Evolutionary conservation across 2,797 vertebrate species (phyloP).

Genomic region (Lateolabrax maculatus): DNA sequence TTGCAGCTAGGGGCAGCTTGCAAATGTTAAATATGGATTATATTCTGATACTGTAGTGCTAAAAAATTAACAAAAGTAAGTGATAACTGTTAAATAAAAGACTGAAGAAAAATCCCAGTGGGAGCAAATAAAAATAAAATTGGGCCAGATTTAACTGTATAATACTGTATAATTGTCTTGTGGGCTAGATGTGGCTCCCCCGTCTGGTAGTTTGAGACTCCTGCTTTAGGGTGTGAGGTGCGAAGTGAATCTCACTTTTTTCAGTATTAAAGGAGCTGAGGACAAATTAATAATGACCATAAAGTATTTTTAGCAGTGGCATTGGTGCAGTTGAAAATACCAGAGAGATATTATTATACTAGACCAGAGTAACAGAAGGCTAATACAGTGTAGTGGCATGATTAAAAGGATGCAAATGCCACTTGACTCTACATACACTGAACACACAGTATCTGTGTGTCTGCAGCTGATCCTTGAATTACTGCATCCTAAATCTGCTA

Average conservation of each 20-base stretch:
- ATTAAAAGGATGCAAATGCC: not conserved
- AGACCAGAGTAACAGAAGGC: not conserved
- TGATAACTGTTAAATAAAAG: not conserved
- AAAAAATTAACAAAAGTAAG: not conserved
- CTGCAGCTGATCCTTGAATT: constrained; percentile 1
- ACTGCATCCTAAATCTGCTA: not conserved
- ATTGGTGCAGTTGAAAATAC: not conserved
- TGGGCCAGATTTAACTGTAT: too few species aligned
- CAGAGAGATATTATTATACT: not conserved
- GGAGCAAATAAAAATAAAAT: too few species aligned
- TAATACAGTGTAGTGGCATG: not conserved
- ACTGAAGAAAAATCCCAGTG: not conserved
- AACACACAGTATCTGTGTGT: not conserved
- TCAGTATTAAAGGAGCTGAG: not conserved
- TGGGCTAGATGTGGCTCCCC: too few species aligned
- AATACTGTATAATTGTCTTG: too few species aligned
- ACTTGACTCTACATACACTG: not conserved
- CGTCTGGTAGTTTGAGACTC: too few species aligned
- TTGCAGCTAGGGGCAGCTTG: not conserved
- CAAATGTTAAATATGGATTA: not conserved
- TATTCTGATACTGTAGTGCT: not conserved
- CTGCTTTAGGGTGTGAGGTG: too few species aligned
- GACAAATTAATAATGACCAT: not conserved
- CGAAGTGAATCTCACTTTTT: not conserved
- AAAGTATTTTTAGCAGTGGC: not conserved